Evolutionary conservation across 2,888 invertebrate species (phyloP), one percentile per base, ranked within the genome.

Genomic region (Beris chalybata): DNA sequence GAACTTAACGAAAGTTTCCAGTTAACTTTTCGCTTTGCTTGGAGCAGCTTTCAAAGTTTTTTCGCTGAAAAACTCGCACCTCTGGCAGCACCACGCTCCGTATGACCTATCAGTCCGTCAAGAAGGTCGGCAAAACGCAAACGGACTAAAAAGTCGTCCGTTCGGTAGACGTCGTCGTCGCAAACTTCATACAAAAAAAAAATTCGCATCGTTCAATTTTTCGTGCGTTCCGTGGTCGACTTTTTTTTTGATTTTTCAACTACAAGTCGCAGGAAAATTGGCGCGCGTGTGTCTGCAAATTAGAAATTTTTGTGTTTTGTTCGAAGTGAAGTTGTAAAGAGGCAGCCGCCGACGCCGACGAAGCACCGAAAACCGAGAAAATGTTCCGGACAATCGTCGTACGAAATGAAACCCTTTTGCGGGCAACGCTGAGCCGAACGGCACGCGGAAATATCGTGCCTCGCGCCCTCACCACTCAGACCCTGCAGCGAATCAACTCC

Each of bases 371-470:
- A 48, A 29, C 5, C 29, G n/a, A 31, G 48, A 12, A 83, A 80
- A 91, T 91, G 91, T 84, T 91, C 82, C 87, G 91, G 83, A 87
- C 89, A 80, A 86, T 89, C 75, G 82, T 86, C 76, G 81, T 86
- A 80, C 87, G 89, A 83, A 88, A 87, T 79, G 87, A 88, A 79
- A 80, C 87, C 74, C 70, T 76, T 71, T 78, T 89, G 74, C 87
- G 86, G 75, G 84, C 85, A 76, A 82, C 85, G 75, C 78, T 89
- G n/a, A 22, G 43, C 29, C 30, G 43, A 13, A 12, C 50, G 12
- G 15, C 29, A 15, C 48, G 50, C 7, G 50, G 52, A n/a, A 63
- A 55, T 56, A 13, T 15, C 15, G 58, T 50, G 22, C 22, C 31
- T 29, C 66, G 67, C 5, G 54, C 55, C 12, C 32, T 70, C 22